Percentiles rank a stretch among this genome's conserved stretches.
Evolutionary conservation across 2,888 invertebrate genomes (phyloP).

Genomic region (Timema podura): DNA sequence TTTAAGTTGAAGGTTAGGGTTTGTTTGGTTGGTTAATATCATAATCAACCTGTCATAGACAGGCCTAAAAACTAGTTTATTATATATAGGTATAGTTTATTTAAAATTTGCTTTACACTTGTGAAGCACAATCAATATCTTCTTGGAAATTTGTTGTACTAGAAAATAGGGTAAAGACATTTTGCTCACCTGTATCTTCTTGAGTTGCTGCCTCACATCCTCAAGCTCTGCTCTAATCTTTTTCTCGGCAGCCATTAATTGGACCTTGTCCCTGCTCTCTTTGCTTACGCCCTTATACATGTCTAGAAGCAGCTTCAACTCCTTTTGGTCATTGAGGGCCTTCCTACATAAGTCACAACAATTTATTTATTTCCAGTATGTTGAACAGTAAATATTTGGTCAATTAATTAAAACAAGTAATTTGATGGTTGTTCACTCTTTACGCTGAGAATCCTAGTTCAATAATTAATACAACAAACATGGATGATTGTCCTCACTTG

Average conservation of each 20-base stretch:
- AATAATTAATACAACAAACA: too few species aligned
- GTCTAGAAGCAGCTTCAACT: slow-evolving; percentile 88
- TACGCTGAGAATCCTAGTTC: background rate
- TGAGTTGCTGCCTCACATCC: slow-evolving; percentile 78
- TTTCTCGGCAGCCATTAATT: slow-evolving; percentile 92
- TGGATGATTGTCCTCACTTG: slow-evolving; percentile 60
- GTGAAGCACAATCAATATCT: too few species aligned
- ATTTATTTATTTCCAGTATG: slow-evolving; percentile 4
- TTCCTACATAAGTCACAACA: slow-evolving; percentile 56
- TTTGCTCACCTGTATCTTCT: slow-evolving; percentile 67
- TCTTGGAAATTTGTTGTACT: too few species aligned
- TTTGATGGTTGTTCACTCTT: background rate
- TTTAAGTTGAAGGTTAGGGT: too few species aligned
- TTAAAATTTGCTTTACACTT: too few species aligned
- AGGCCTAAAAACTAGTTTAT: too few species aligned
- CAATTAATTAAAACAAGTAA: slow-evolving; percentile 7
- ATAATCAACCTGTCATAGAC: too few species aligned
- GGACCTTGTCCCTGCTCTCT: slow-evolving; percentile 93
- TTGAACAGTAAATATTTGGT: slow-evolving; percentile 6
- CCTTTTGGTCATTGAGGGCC: slow-evolving; percentile 88
- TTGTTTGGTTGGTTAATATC: too few species aligned
- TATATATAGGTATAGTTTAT: too few species aligned
- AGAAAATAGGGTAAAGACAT: too few species aligned
- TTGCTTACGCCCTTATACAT: slow-evolving; percentile 98
- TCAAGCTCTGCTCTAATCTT: slow-evolving; percentile 87